Conservation (phyloP, 1,140 invertebrate species). For the Colletes gigas region DNA sequence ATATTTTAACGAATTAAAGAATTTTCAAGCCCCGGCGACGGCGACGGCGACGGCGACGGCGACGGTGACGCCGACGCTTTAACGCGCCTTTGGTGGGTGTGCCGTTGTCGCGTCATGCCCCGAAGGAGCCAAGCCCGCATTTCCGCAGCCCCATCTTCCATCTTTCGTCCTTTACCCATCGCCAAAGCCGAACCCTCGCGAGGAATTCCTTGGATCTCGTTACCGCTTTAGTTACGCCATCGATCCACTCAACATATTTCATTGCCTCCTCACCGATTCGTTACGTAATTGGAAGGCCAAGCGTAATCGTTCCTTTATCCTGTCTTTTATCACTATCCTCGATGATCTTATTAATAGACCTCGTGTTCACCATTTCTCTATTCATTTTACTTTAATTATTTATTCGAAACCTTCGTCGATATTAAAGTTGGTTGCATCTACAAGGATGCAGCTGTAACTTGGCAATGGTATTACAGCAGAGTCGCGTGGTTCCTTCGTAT, state of each 20-base stretch:
- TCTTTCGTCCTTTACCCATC: conserved; percentile 60
- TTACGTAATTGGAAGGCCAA: neutral
- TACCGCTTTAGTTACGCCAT: conserved; percentile 21
- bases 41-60: neutral
- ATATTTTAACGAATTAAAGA: no score
- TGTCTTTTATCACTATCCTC: neutral
- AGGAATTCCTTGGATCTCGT: conserved; percentile 17
- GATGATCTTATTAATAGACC: neutral
- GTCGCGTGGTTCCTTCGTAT: neutral
- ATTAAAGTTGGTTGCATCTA: no score
- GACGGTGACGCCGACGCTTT: neutral
- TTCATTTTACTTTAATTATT: no score
- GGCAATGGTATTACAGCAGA: no score
- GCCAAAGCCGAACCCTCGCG: conserved; percentile 18
- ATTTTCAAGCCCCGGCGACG: no score
- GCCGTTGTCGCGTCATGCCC: conserved; percentile 77
- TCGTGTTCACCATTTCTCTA: no score
- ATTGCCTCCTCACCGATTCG: neutral
- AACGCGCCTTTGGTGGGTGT: conserved; percentile 62
- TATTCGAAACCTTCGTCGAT: no score
- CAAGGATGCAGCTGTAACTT: no score
- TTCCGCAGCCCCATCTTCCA: conserved; percentile 73
- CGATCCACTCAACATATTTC: neutral
- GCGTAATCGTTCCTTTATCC: neutral
- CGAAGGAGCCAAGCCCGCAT: conserved; percentile 74